Evolutionary conservation across 1,140 invertebrate species (phyloP).

Genomic region (Gryllus bimaculatus): DNA sequence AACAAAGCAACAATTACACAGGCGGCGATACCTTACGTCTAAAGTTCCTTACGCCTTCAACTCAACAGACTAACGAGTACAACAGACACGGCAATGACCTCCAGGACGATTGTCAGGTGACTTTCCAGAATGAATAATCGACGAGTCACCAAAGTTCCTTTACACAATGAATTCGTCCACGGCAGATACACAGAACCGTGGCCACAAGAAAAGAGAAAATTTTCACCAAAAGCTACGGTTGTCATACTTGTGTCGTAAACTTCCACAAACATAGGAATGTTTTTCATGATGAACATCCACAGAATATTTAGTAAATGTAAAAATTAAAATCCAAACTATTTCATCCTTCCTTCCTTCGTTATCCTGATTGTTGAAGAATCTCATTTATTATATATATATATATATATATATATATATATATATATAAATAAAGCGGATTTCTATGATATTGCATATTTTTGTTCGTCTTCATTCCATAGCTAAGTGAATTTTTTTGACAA

Average conservation of each 20-base stretch:
- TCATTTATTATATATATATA: too few relatives aligned
- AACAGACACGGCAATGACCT: not conserved
- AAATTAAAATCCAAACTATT: too few relatives aligned
- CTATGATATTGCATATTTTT: too few relatives aligned
- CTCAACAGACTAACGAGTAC: not conserved
- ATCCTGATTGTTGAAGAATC: too few relatives aligned
- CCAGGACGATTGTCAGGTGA: not conserved
- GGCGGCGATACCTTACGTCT: not conserved
- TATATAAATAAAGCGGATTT: too few relatives aligned
- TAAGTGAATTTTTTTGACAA: too few relatives aligned
- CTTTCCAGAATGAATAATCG: too few relatives aligned
- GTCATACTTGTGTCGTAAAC: not conserved
- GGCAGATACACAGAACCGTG: not conserved
- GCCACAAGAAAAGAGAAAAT: not conserved
- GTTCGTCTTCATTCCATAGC: too few relatives aligned
- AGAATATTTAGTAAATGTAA: too few relatives aligned
- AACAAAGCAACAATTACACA: not conserved
- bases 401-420: too few relatives aligned
- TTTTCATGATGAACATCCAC: not conserved
- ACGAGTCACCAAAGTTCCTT: not conserved
- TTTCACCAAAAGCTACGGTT: not conserved
- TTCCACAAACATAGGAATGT: not conserved
- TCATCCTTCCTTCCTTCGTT: too few relatives aligned
- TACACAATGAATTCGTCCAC: not conserved
- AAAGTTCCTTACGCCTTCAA: not conserved